Conservation (phyloP, 2,113 vertebrate species). For the Macrotus californicus region DNA sequence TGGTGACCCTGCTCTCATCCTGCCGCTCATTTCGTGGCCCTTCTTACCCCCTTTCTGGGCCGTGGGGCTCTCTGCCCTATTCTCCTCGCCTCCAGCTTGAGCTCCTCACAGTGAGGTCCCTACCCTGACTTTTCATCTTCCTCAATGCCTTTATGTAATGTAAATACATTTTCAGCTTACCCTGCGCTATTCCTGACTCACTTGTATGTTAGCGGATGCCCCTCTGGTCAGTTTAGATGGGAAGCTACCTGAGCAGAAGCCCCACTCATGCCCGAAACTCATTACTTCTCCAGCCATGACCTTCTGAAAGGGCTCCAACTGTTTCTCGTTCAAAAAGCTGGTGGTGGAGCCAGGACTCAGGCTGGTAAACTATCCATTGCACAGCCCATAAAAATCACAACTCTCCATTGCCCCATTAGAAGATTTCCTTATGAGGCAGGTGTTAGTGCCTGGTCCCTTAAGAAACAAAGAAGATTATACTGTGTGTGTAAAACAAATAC, state of each 20-base stretch:
- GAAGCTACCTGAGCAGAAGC: not conserved
- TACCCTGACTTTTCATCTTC: not conserved
- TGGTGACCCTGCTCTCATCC: not conserved
- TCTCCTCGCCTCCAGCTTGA: not conserved
- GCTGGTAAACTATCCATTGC: not conserved
- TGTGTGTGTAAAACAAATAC: not conserved
- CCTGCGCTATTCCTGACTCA: not conserved
- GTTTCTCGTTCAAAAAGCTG: not conserved
- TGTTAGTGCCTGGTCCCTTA: not conserved
- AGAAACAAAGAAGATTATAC: constrained; percentile 13
- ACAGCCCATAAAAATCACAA: not conserved
- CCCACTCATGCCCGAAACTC: not conserved
- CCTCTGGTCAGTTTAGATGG: not conserved
- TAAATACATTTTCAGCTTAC: not conserved
- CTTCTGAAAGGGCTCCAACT: not conserved
- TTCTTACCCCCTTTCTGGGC: not conserved
- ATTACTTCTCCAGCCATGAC: not conserved
- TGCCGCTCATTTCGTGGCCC: not conserved
- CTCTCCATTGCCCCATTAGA: not conserved
- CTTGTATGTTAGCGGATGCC: not conserved
- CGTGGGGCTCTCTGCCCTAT: not conserved
- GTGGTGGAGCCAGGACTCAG: not conserved
- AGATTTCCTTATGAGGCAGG: not conserved
- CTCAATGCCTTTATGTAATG: not conserved
- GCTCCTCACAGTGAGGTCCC: not conserved